Evolutionary conservation across 2,888 invertebrate species (phyloP).

Genomic region (Anticlea derivata): DNA sequence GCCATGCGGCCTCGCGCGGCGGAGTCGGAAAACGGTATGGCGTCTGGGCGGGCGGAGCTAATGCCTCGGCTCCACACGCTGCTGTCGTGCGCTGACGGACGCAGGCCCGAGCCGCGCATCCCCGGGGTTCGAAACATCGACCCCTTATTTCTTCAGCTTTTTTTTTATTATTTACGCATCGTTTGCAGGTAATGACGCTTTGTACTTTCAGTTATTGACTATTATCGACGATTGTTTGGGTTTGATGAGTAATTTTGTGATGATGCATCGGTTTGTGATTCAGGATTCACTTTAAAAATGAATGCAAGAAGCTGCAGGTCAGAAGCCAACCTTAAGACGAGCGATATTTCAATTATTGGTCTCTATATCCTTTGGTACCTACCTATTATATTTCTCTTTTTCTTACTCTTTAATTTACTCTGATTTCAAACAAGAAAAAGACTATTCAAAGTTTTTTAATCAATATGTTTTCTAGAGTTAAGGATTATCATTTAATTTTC

Average conservation of each 20-base stretch:
- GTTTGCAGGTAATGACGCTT: constrained; percentile 38
- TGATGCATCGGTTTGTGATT: constrained; percentile 6
- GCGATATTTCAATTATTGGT: too few relatives aligned
- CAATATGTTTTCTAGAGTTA: too few relatives aligned
- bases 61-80: constrained; percentile 41
- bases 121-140: constrained; percentile 45
- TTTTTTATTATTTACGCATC: constrained; percentile 35
- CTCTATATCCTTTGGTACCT: too few relatives aligned
- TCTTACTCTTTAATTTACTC: too few relatives aligned
- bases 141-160: constrained; percentile 44
- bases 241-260: constrained; percentile 31
- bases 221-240: constrained; percentile 26
- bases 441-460: too few relatives aligned
- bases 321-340: neutral
- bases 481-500: too few relatives aligned
- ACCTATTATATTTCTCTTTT: too few relatives aligned
- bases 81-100: constrained; percentile 30
- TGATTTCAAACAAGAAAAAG: too few relatives aligned
- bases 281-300: neutral
- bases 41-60: constrained; percentile 70
- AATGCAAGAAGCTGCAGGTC: neutral
- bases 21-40: constrained; percentile 63
- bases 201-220: constrained; percentile 26
- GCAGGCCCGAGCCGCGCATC: constrained; percentile 67
- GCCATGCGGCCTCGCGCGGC: constrained; percentile 69